Evolutionary conservation across 2,888 invertebrate genomes (phyloP).

Genomic region (Nemoura dubitans): DNA sequence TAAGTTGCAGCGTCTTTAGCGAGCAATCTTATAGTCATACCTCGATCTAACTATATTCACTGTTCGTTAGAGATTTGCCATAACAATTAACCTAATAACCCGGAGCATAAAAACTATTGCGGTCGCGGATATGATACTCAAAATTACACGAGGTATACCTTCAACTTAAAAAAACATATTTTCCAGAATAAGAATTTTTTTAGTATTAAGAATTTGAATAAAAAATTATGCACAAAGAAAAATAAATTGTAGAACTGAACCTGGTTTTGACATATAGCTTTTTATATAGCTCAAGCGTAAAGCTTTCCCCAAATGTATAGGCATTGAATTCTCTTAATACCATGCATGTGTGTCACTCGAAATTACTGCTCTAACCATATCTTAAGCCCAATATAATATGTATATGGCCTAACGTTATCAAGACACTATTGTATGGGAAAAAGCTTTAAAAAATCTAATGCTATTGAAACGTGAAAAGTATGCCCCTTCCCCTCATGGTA

Average conservation of each 20-base stretch:
- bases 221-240: not conserved
- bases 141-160: too few relatives aligned
- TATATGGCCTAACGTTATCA: conserved; percentile 42
- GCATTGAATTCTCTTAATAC: not conserved
- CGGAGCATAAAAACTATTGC: too few relatives aligned
- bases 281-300: not conserved
- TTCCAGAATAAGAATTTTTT: not conserved
- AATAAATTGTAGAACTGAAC: not conserved
- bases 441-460: conserved; percentile 39
- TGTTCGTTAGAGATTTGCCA: too few relatives aligned
- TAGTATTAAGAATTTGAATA: not conserved
- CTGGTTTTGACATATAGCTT: not conserved
- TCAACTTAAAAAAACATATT: too few relatives aligned
- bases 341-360: conserved; percentile 40
- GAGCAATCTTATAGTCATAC: too few relatives aligned
- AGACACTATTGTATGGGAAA: conserved; percentile 41
- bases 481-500: conserved; percentile 34
- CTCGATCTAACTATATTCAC: too few relatives aligned
- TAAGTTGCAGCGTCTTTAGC: too few relatives aligned
- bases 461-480: conserved; percentile 41
- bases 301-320: not conserved
- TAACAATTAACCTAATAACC: too few relatives aligned
- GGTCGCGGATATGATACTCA: too few relatives aligned
- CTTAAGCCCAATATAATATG: conserved; percentile 42
- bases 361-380: conserved; percentile 39